Base-by-base conservation (phyloP, 1,140 invertebrate species). In the Lepidurus packardi region DNA sequence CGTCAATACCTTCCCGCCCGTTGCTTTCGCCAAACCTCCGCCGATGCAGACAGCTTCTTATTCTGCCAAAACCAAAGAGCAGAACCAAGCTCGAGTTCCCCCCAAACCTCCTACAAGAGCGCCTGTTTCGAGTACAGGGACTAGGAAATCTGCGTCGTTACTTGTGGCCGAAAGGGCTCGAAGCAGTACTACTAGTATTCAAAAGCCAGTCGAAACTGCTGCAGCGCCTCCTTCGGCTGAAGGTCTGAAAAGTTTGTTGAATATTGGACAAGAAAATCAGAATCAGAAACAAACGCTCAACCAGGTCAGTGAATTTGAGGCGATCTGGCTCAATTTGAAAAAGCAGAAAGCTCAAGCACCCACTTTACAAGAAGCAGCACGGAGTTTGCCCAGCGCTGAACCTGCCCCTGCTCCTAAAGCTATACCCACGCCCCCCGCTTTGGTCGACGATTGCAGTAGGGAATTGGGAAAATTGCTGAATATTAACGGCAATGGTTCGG, bases 351-450 rank as follows among this genome's bases (percentile, higher is more conserved):
- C 65, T 0, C 21, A 73, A 43, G 13, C 24, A 11, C 77, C 78
- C 21, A 47, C 73, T 13, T 25, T 47, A 6, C 73, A 78, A 74
- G 78, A 78, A 43, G 78, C 78, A 1, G 78, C 78, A 0, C 8
- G 44, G 16, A 74, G 43, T 13, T 45, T 78, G 7, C 78, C 78
- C 8, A 47, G 65, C 16, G 34, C 65, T 47, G 65, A 42, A 45
- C 45, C 45, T 47, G 42, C 43, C 25, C 42, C 76, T 77, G 76
- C 16, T 41, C 24, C 74, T 13, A 42, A 43, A 42, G 74, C 74
- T 10, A 75, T 16, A 41, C 1, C 13, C 74, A 34, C 74, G 16
- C n/a, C 74, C 74, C 34, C 74, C 6, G 42, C 74, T 13, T 13
- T 24, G 13, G 34, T 11, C 6, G 25, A 43, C 34, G 34, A 74